Percentiles rank a stretch among this genome's conserved stretches.
Conservation (phyloP, 2,797 vertebrate species). For the Mormyrops boulengeri region DNA sequence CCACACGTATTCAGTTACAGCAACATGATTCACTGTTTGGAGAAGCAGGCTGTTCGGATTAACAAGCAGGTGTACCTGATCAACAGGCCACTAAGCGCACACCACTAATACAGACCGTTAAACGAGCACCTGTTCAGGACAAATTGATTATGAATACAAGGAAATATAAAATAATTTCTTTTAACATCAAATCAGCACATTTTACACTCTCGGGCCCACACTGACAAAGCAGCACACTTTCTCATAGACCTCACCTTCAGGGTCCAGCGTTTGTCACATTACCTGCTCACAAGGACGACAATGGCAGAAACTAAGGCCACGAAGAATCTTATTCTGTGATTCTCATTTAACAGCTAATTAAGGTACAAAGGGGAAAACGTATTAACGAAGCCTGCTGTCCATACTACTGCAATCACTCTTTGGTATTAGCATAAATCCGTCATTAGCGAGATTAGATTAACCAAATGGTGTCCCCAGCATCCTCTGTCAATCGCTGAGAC, state of each 20-base stretch:
- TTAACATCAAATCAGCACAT: background rate
- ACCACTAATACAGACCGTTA: background rate
- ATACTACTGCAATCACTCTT: background rate
- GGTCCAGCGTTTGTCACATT: background rate
- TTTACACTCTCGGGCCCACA: background rate
- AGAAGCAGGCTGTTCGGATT: background rate
- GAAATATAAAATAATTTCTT: background rate
- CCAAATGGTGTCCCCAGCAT: background rate
- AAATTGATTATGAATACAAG: background rate
- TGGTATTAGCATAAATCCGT: background rate
- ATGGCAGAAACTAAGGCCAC: background rate
- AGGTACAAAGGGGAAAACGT: background rate
- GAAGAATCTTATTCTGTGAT: background rate
- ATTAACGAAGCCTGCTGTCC: background rate
- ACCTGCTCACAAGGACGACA: background rate
- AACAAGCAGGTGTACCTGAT: background rate
- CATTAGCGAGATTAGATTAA: slow-evolving; percentile 7
- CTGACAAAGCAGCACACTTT: background rate
- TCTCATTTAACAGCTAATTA: background rate
- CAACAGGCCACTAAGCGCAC: background rate
- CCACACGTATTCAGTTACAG: background rate
- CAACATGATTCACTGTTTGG: background rate
- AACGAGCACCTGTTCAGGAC: background rate
- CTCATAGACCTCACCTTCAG: background rate
- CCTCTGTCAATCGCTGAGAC: background rate